Evolutionary conservation across 2,888 invertebrate genomes (phyloP).

Genomic region (Drosophila flavopinicola): DNA sequence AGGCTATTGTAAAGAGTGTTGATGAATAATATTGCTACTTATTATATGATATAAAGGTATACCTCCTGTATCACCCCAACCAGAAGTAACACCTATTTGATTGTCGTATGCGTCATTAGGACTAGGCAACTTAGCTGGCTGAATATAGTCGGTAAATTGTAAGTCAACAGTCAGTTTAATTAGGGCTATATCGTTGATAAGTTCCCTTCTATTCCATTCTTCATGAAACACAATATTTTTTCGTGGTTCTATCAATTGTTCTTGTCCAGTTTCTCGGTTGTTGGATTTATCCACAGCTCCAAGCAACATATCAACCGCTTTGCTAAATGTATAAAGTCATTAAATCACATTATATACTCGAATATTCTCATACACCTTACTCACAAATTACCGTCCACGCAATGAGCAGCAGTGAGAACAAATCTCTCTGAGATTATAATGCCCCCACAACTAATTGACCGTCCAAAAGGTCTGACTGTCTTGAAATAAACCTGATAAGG

Average conservation of each 20-base stretch:
- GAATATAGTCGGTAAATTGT: slow-evolving; percentile 14
- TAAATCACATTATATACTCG: too few species aligned
- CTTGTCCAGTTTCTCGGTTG: slow-evolving; percentile 14
- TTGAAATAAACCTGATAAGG: slow-evolving; percentile 25
- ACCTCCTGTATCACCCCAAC: slow-evolving; percentile 15
- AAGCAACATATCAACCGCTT: slow-evolving; percentile 1
- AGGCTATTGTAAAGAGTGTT: too few species aligned
- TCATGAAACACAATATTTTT: slow-evolving; percentile 4
- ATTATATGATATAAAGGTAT: too few species aligned
- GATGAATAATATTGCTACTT: too few species aligned
- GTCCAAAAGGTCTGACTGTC: too few species aligned
- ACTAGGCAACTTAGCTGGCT: slow-evolving; percentile 11
- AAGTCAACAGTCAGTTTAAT: slow-evolving; percentile 21
- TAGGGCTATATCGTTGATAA: slow-evolving; percentile 24
- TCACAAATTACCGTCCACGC: background rate
- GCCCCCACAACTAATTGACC: slow-evolving; percentile 27
- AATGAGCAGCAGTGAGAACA: slow-evolving; percentile 34
- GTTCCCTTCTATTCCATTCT: rapidly evolving
- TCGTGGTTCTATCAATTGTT: background rate
- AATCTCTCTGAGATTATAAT: slow-evolving; percentile 15
- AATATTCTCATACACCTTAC: background rate
- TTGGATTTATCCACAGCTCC: slow-evolving; percentile 11
- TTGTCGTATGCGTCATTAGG: slow-evolving; percentile 3
- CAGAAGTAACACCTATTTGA: slow-evolving; percentile 3
- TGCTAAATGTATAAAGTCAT: background rate